Evolutionary conservation across 2,888 invertebrate species (phyloP).

Genomic region (Rhagophthalmus giganteus): DNA sequence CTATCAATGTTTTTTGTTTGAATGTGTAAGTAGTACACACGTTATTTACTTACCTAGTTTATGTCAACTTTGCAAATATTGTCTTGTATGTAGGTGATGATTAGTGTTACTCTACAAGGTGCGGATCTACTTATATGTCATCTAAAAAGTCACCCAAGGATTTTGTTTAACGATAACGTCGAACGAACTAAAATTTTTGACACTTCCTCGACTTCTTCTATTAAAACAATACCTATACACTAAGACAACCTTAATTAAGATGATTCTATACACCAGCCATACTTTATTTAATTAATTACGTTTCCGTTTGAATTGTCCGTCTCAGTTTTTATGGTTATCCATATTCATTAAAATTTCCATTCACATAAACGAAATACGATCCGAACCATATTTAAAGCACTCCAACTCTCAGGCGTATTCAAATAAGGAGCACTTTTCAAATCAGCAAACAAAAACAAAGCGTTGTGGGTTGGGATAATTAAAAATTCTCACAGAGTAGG

Average conservation of each 20-base stretch:
- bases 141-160: too few relatives aligned
- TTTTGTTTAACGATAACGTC: too few relatives aligned
- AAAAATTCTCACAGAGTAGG: conserved; percentile 52
- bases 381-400: conserved; percentile 45
- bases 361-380: conserved; percentile 23
- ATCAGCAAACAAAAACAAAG: conserved; percentile 53
- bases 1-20: too few relatives aligned
- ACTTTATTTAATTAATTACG: conserved; percentile 6
- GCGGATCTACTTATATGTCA: too few relatives aligned
- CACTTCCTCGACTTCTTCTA: too few relatives aligned
- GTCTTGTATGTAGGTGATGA: too few relatives aligned
- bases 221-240: too few relatives aligned
- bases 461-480: conserved; percentile 55
- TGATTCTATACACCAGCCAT: conserved; percentile 5
- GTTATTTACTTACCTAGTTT: too few relatives aligned
- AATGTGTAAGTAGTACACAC: too few relatives aligned
- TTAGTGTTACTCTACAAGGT: too few relatives aligned
- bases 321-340: conserved; percentile 15
- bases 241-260: too few relatives aligned
- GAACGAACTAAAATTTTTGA: background rate
- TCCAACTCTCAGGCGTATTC: conserved; percentile 38
- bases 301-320: conserved; percentile 11
- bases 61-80: too few relatives aligned
- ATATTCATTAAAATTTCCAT: conserved; percentile 26
- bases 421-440: conserved; percentile 48